Conservation (phyloP, 2,797 vertebrate species). For the Smutsia temminckii region DNA sequence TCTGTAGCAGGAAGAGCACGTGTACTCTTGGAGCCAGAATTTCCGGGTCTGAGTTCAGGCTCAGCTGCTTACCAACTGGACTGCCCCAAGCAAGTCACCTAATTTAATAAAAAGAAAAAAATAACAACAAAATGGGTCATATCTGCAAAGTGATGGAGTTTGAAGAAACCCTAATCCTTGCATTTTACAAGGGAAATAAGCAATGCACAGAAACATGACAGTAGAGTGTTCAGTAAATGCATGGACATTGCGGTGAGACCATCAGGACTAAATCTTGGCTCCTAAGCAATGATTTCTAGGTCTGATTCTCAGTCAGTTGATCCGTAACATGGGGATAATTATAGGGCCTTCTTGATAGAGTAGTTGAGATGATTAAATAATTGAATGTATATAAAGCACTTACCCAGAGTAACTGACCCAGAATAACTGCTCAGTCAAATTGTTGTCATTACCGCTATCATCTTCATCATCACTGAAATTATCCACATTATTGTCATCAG, state of each 20-base stretch:
- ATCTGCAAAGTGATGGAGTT: background rate
- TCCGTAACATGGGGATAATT: background rate
- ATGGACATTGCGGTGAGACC: background rate
- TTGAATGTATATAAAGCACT: background rate
- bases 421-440: background rate
- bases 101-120: no score
- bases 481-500: background rate
- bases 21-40: background rate
- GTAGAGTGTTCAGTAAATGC: background rate
- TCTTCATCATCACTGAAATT: background rate
- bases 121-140: background rate
- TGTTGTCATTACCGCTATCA: background rate
- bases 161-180: background rate
- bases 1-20: background rate
- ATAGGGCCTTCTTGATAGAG: background rate
- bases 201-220: background rate
- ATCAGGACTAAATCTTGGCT: background rate
- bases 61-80: background rate
- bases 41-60: background rate
- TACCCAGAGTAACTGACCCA: background rate
- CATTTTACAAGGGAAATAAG: slow-evolving; percentile 12
- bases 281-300: background rate
- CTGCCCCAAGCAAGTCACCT: background rate
- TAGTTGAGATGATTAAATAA: slow-evolving; percentile 9
- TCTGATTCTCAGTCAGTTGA: background rate